phyloP scores from a whole-genome alignment of 2,888 invertebrate genomes.

The Amblyjoppa fuscipennis region DNA sequence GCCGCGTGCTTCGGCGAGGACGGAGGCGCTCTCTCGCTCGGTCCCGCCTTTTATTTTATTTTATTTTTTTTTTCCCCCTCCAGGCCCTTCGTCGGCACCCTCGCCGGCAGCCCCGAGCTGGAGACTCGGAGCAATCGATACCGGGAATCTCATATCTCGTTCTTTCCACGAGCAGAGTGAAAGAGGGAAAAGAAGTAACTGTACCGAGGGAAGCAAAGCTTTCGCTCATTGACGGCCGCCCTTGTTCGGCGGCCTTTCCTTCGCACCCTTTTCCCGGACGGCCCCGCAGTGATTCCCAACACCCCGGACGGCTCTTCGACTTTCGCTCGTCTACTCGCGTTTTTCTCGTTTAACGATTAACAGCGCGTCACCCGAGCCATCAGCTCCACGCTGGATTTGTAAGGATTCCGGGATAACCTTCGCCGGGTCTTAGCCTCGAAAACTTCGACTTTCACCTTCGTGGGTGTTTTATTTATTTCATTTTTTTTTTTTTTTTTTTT shows the following conservation, averaged over 20 bases:
- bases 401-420: background rate
- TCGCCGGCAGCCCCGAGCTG: constrained; percentile 31
- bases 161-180: constrained; percentile 27
- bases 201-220: constrained; percentile 17
- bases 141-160: constrained; percentile 56
- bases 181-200: constrained; percentile 23
- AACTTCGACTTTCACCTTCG: background rate
- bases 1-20: constrained; percentile 46
- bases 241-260: constrained; percentile 33
- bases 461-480: no score
- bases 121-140: constrained; percentile 66
- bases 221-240: constrained; percentile 55
- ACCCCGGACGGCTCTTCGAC: constrained; percentile 13
- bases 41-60: constrained; percentile 6
- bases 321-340: constrained; percentile 30
- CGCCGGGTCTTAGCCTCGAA: constrained; percentile 1
- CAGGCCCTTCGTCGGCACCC: constrained; percentile 49
- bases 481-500: background rate
- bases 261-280: background rate
- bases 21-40: constrained; percentile 38
- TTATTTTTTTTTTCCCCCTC: constrained; percentile 2
- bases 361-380: constrained; percentile 39
- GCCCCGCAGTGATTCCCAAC: background rate
- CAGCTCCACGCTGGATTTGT: constrained; percentile 32
- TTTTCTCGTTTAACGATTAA: constrained; percentile 51